Base-by-base conservation (phyloP, 1,140 invertebrate species). In the Streblospio benedicti region DNA sequence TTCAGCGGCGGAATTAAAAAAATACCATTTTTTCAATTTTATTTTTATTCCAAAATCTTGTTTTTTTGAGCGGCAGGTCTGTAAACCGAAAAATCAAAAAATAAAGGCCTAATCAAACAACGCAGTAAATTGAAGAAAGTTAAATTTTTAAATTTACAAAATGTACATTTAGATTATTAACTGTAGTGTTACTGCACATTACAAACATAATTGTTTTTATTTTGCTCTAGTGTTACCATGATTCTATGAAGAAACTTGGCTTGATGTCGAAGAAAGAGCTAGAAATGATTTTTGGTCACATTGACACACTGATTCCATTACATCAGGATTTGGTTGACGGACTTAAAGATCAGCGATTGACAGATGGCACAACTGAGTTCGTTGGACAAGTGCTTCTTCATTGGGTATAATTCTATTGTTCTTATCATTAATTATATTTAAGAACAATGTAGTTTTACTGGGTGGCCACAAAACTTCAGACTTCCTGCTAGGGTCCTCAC, bases 211-310 rank as follows among this genome's bases (percentile, higher is more conserved):
- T 44, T 18, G 25, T 44, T 51, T n/a, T 25, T 23, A 16, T 1
- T 57, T n/a, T 57, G 38, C 63, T 66, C 31, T 69, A 81, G 65
- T 76, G 69, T 49, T 83, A 83, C 61, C 75, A 78, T 50, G 75
- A 80, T 47, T 79, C 80, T 3, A 66, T 83, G 65, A 60, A 76
- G 45, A 71, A 76, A 6, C 72, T 80, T 16, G 73, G 76, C 51
- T 75, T 83, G 32, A 74, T 83, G 47, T 79, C 67, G 28, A 61
- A 72, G 2, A 69, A 74, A 28, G 82, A 83, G 63, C 58, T 81
- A 6, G 35, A 65, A 18, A 76, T 74, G 50, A 72, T 83, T n/a
- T 83, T 83, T 73, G 78, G 81, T 5, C 65, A 69, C 12, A 65
- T 77, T 16, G 73, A 77, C 35, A 47, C 61, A 2, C 62, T 78